Conservation (phyloP, 2,113 vertebrate genomes). For the Rousettus leschenaultii region DNA sequence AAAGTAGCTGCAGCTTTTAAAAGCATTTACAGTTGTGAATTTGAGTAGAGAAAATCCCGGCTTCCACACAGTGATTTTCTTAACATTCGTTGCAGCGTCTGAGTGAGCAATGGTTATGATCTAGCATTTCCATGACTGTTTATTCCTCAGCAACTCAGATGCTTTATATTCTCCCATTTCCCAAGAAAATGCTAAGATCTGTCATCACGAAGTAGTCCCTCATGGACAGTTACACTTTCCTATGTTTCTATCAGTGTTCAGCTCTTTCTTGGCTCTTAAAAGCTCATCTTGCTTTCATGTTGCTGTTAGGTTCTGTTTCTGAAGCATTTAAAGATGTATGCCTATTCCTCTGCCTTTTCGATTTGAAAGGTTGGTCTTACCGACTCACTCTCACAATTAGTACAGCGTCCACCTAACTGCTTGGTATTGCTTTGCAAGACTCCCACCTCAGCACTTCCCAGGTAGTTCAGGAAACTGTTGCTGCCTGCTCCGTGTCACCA, state of each 20-base stretch:
- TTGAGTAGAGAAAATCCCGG: neutral
- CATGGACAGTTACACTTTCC: slow-evolving; percentile 7
- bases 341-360: neutral
- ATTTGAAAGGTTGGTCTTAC: neutral
- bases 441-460: neutral
- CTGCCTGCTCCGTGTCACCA: neutral
- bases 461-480: neutral
- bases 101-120: slow-evolving; percentile 2
- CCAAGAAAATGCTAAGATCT: slow-evolving; percentile 25
- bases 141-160: slow-evolving; percentile 17
- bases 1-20: neutral
- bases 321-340: neutral
- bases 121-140: slow-evolving; percentile 27
- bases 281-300: neutral
- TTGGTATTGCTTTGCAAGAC: neutral
- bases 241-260: neutral
- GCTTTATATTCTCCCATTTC: slow-evolving; percentile 29
- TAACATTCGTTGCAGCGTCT: neutral
- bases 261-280: neutral
- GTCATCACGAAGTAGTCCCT: slow-evolving; percentile 37
- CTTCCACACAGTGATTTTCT: neutral
- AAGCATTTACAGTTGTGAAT: neutral
- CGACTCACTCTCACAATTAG: neutral
- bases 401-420: neutral
- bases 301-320: neutral